These are phyloP conservation scores for Lasioglossum figueresi DNA, from an alignment of 2,888 invertebrate species.

Conservation along the genomic window DNA sequence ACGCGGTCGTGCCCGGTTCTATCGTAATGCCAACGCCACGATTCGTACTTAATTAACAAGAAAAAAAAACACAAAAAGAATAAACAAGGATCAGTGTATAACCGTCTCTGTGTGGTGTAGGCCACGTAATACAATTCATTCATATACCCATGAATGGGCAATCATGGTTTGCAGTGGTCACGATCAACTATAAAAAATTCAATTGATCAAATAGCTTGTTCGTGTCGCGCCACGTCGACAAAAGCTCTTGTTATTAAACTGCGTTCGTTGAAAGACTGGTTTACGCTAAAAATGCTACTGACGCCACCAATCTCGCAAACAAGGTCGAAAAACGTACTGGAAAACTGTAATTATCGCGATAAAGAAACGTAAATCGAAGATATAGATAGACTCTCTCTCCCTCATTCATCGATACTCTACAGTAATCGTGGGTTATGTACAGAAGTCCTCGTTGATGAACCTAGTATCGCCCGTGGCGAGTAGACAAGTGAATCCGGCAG, in stretches of 20 bases:
- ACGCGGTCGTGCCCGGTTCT: not conserved
- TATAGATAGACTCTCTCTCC: conserved; percentile 22
- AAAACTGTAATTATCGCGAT: conserved; percentile 31
- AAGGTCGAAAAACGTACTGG: not conserved
- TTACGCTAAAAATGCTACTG: not conserved
- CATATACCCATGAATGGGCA: not conserved
- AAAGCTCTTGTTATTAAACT: not conserved
- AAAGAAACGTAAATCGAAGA: conserved; percentile 33
- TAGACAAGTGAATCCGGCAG: not conserved
- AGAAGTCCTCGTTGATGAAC: conserved; percentile 30
- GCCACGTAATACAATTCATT: not conserved
- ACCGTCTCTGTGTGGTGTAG: not conserved
- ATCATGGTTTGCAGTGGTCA: no score
- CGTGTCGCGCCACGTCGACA: not conserved
- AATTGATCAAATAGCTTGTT: not conserved
- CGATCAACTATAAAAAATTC: not conserved
- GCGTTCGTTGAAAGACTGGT: not conserved
- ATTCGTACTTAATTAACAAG: conserved; percentile 1
- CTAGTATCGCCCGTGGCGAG: not conserved
- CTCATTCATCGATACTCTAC: conserved; percentile 12
- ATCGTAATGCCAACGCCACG: not conserved
- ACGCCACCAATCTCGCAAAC: not conserved
- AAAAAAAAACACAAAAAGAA: not conserved
- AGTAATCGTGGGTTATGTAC: conserved; percentile 53
- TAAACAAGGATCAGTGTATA: not conserved